Evolutionary conservation across 2,888 invertebrate species (phyloP), one percentile per base, ranked within the genome.

Genomic region (Onchidella celtica): DNA sequence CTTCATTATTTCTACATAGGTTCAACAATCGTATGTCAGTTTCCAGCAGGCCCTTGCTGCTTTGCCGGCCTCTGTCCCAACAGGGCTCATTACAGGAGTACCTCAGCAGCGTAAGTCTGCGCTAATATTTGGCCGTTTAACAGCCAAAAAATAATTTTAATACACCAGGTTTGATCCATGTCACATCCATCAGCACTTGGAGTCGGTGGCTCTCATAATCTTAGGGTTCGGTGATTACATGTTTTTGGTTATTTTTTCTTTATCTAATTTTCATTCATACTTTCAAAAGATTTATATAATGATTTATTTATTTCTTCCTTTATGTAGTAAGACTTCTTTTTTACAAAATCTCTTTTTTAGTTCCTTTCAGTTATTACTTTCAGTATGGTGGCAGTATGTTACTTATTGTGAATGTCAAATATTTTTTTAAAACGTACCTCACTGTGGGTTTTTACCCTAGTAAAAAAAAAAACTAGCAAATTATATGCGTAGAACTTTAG

Each of bases 11-110:
- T 78, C 78, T 69, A 68, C 21, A 72, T 89, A 93, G 93, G 92
- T 93, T 21, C 92, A 92, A 86, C 90, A 91, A 85, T 92, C 91
- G 79, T 92, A 91, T 86, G 92, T 92, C 84, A 89, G 89, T 85
- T 92, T 92, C 87, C 92, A 93, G 88, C 92, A 92, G 85, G 90
- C 90, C 34, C 86, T 93, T 85, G 91, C 91, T 38, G 87, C 91
- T 65, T 82, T 91, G 85, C 92, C 92, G 57, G 90, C 91, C 29
- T 85, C 88, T 14, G 82, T 88, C 40, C 79, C 82, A 70, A 86
- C 88, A 32, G 90, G 88, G 81, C 88, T 88, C 79, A 86, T 91
- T 73, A 87, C 90, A 75, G 89, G 89, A 83, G 80, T 90, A 72
- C 89, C 86, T 76, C 89, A 87, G 85, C 91, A 90, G 88, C 87